Conservation (phyloP, 2,888 invertebrate species). For the Rhagonycha lutea region DNA sequence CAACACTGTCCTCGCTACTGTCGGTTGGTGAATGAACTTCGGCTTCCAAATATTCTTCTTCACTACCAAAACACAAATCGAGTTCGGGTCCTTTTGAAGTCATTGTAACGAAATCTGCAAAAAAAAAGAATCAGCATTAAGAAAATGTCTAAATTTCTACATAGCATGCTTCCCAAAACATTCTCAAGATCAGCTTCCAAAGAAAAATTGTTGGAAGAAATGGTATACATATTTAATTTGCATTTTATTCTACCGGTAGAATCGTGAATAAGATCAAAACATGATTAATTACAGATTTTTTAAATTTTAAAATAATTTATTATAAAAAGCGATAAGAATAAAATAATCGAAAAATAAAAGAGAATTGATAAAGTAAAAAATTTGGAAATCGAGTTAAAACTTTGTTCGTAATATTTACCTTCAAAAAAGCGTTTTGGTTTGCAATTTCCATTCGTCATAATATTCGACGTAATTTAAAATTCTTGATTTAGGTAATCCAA, state of each 20-base stretch:
- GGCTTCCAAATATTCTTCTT: conserved; percentile 61
- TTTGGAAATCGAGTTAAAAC: too few relatives aligned
- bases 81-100: conserved; percentile 67
- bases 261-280: too few relatives aligned
- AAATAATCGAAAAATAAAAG: neutral
- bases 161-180: too few relatives aligned
- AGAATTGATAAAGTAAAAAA: neutral
- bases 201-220: too few relatives aligned
- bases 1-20: conserved; percentile 68
- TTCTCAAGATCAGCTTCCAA: too few relatives aligned
- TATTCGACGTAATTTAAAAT: conserved; percentile 25
- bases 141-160: too few relatives aligned
- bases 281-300: too few relatives aligned
- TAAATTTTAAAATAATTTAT: too few relatives aligned
- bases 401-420: neutral
- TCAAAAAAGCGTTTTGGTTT: conserved; percentile 33
- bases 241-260: too few relatives aligned
- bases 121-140: conserved; percentile 41
- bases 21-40: conserved; percentile 64
- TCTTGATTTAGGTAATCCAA: neutral
- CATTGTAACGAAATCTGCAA: conserved; percentile 61
- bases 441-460: conserved; percentile 49
- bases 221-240: too few relatives aligned
- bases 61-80: conserved; percentile 75
- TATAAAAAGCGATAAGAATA: too few relatives aligned